Evolutionary conservation across 2,888 invertebrate genomes (phyloP), one percentile per base, ranked within the genome.

Genomic region (Caenorhabditis panamensis): DNA sequence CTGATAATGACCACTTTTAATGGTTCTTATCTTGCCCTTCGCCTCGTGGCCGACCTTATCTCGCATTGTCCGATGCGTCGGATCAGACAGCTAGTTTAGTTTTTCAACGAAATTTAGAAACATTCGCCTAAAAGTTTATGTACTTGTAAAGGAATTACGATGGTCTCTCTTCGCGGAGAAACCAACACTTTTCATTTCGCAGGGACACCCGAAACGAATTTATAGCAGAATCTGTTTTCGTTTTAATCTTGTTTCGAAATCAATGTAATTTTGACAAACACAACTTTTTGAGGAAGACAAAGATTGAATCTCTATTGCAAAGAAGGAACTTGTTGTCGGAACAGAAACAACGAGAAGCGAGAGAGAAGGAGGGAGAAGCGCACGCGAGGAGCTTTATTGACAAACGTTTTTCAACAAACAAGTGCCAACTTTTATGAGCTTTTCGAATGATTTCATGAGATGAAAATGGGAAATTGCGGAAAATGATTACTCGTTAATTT

Each of bases 11-110:
- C 49, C 47, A 73, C 49, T 58, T 73, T 73, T 66, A 73, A 73
- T 73, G 58, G 36, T 71, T 47, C 47, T 37, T 20, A 49, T 63
- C 63, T 72, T 72, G 72, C 72, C 72, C 72, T 72, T 72, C 63
- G 22, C 72, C 72, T 72, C 72, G 72, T 72, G 72, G 71, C 20
- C 37, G 59, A 16, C 58, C 58, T 59, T 59, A 59, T 59, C 59
- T 13, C 22, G 20, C 18, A 2, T 6, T 13, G 11, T 2, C 11
- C 13, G 13, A 13, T 37, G 24, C 16, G 22, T 13, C 24, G 59
- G 41, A 59, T n/a, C 13, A 11, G 41, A 41, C 37, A 37, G 53
- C 24, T 22, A 26, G 24, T 22, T 53, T 22, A 53, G 53, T 37
- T 59, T 54, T 59, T 59, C 59, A 59, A 59, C 59, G 59, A 59